These are phyloP conservation scores for Pachliopta kotzebuea DNA, from an alignment of 2,888 invertebrate species.

Conservation along the genomic window DNA sequence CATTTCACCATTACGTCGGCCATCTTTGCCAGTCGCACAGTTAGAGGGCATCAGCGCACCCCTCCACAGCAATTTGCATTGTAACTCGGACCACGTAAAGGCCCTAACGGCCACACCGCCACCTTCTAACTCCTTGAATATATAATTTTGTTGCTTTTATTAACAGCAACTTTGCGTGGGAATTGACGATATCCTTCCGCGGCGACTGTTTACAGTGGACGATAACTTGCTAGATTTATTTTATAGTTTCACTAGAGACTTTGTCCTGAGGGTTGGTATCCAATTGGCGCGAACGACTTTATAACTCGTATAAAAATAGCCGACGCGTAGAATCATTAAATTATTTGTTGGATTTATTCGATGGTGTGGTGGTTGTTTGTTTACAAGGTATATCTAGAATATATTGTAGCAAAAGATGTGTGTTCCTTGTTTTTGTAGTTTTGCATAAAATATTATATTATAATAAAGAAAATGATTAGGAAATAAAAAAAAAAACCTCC, in stretches of 20 bases:
- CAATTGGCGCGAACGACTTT: conserved; percentile 58
- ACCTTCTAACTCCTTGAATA: conserved; percentile 79
- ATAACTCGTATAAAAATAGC: conserved; percentile 72
- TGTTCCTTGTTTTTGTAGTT: conserved; percentile 27
- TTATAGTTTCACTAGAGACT: conserved; percentile 70
- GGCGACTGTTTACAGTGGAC: conserved; percentile 75
- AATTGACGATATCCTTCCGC: conserved; percentile 77
- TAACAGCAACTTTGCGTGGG: conserved; percentile 79
- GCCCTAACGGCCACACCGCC: conserved; percentile 75
- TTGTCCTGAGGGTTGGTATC: conserved; percentile 65
- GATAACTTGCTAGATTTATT: conserved; percentile 79
- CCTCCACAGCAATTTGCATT: conserved; percentile 79
- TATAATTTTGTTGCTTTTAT: conserved; percentile 81
- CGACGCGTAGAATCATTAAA: conserved; percentile 72
- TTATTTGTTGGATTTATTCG: conserved; percentile 77
- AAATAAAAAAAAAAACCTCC: conserved; percentile 44
- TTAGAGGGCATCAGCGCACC: conserved; percentile 78
- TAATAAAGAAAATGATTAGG: conserved; percentile 30
- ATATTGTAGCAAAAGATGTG: conserved; percentile 72
- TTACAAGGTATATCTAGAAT: conserved; percentile 58
- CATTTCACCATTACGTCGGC: conserved; percentile 79
- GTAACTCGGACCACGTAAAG: conserved; percentile 79
- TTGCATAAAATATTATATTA: conserved; percentile 19
- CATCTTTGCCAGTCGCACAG: conserved; percentile 79
- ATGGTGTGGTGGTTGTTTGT: conserved; percentile 65